A percentile compares a stretch with the other conserved stretches of the same genome.
These are phyloP conservation scores for Poeciliopsis retropinna DNA, from an alignment of 2,113 vertebrate genomes.

Conservation along the genomic window DNA sequence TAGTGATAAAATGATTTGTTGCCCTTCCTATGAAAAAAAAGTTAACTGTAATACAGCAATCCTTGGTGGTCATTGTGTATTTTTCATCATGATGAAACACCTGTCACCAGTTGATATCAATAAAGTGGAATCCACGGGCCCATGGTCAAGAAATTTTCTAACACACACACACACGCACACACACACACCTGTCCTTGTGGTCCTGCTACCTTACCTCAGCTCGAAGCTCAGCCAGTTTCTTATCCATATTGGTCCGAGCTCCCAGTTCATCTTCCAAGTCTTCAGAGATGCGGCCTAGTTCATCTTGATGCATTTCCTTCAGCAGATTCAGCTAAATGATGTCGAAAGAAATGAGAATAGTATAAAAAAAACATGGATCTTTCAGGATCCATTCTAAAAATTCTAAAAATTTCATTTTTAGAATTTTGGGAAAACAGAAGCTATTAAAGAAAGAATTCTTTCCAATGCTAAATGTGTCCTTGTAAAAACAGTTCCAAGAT, in stretches of 20 bases:
- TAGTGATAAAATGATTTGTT: no score
- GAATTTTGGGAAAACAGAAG: not conserved
- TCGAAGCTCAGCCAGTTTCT: conserved; percentile 93
- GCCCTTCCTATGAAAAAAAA: no score
- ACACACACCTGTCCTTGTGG: not conserved
- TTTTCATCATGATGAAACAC: no score
- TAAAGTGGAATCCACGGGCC: no score
- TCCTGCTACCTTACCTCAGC: conserved; percentile 83
- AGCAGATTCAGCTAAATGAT: conserved; percentile 88
- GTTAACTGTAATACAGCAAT: no score
- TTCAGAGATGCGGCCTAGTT: conserved; percentile 94
- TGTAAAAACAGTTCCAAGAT: not conserved
- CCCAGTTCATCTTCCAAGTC: conserved; percentile 96
- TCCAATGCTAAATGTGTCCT: not conserved
- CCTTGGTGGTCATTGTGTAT: no score
- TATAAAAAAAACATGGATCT: no score
- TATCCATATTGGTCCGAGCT: conserved; percentile 94
- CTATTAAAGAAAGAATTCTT: not conserved
- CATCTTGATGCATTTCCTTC: conserved; percentile 95
- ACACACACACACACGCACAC: no score
- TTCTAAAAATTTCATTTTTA: no score
- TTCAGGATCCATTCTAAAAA: no score
- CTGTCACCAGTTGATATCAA: no score
- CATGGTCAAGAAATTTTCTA: no score
- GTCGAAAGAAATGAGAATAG: not conserved